Conservation (phyloP, 2,888 invertebrate genomes). For the Creontiades dilutus region DNA sequence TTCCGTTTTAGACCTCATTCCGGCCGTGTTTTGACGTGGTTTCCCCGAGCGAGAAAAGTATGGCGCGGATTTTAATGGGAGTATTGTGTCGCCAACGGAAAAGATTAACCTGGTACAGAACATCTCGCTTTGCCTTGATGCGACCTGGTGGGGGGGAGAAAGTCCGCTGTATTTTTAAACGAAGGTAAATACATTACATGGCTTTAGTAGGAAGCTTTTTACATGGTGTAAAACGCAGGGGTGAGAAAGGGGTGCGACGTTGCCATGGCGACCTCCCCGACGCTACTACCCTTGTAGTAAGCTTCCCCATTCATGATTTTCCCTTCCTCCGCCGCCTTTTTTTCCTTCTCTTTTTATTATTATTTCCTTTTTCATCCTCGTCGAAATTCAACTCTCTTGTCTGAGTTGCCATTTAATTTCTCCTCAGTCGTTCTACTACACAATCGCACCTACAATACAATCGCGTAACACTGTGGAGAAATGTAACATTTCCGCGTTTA, state of each 20-base stretch:
- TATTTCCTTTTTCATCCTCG: neutral
- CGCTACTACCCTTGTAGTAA: slow-evolving; percentile 68
- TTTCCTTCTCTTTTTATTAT: neutral
- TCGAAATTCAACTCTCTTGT: neutral
- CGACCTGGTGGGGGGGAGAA: slow-evolving; percentile 17
- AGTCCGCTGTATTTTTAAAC: slow-evolving; percentile 65
- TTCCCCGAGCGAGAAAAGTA: slow-evolving; percentile 40
- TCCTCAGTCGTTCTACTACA: neutral
- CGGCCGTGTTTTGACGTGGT: slow-evolving; percentile 29
- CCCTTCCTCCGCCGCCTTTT: slow-evolving; percentile 1
- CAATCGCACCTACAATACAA: neutral
- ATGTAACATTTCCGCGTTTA: too few species aligned
- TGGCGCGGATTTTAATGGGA: slow-evolving; percentile 66
- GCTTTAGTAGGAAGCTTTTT: slow-evolving; percentile 63
- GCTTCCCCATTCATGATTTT: slow-evolving; percentile 63
- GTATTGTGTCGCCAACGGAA: slow-evolving; percentile 62
- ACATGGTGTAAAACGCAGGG: slow-evolving; percentile 68
- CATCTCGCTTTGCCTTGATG: slow-evolving; percentile 59
- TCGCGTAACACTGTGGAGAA: too few species aligned
- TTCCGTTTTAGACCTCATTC: slow-evolving; percentile 41
- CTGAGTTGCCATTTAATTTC: neutral
- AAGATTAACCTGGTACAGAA: slow-evolving; percentile 67
- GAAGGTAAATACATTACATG: slow-evolving; percentile 69
- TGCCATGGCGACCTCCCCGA: slow-evolving; percentile 63
- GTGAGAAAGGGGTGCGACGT: slow-evolving; percentile 61